Conservation (phyloP, 2,888 invertebrate species). For the Teleogryllus oceanicus region DNA sequence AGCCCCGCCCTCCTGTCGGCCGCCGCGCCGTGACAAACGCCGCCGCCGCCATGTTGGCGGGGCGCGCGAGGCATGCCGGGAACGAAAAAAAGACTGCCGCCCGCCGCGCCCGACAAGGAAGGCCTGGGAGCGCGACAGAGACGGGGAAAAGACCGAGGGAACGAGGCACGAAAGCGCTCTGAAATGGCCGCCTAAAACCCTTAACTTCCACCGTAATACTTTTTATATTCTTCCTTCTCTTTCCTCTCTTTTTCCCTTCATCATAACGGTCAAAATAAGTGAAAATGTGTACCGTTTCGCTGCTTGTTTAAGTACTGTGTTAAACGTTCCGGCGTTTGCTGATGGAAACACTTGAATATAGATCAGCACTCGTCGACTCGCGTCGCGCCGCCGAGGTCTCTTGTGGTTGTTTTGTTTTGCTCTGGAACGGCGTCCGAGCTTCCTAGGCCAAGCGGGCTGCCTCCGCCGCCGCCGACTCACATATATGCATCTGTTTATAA, state of each 20-base stretch:
- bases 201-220: slow-evolving; percentile 1
- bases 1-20: slow-evolving; percentile 18
- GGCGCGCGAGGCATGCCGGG: not conserved
- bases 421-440: not conserved
- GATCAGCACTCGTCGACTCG: not conserved
- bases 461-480: not conserved
- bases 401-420: not conserved
- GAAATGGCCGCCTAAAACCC: slow-evolving; percentile 18
- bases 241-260: slow-evolving; percentile 18
- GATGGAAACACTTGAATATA: slow-evolving; percentile 18
- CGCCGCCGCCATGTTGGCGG: slow-evolving; percentile 9
- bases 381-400: no score
- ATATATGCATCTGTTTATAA: slow-evolving; percentile 18
- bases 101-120: not conserved
- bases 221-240: not conserved
- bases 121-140: not conserved
- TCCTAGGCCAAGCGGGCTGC: not conserved
- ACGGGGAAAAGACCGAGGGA: not conserved
- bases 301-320: slow-evolving; percentile 11
- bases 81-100: not conserved
- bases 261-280: slow-evolving; percentile 18
- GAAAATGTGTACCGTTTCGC: slow-evolving; percentile 2
- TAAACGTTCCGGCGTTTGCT: not conserved
- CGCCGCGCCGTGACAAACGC: not conserved
- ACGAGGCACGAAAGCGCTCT: slow-evolving; percentile 18